These are phyloP conservation scores for Rhamnusium bicolor DNA, from an alignment of 2,888 invertebrate genomes.

Conservation along the genomic window DNA sequence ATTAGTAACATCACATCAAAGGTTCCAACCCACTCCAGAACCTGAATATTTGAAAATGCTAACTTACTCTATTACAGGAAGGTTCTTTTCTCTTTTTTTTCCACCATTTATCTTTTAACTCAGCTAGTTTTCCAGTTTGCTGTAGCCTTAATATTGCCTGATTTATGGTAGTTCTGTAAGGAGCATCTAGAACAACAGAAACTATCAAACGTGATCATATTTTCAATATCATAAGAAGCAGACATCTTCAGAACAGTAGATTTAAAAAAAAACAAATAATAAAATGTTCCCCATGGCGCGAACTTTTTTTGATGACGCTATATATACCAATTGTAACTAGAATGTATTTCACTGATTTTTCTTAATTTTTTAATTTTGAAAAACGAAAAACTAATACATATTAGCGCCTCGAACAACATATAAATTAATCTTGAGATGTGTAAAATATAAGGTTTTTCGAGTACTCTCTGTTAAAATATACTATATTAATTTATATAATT, in stretches of 20 bases:
- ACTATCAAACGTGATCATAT: neutral
- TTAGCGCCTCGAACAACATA: neutral
- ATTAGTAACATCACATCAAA: too few species aligned
- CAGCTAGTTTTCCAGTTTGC: constrained; percentile 86
- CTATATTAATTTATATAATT: neutral
- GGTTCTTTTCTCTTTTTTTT: constrained; percentile 74
- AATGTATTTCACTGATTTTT: too few species aligned
- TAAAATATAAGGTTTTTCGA: neutral
- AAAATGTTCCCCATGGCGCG: too few species aligned
- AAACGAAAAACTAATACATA: too few species aligned
- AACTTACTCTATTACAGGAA: constrained; percentile 56
- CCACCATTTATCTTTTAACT: constrained; percentile 95
- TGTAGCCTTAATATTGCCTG: constrained; percentile 91
- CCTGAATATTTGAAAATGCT: neutral
- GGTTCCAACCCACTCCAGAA: too few species aligned
- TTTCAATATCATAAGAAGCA: too few species aligned
- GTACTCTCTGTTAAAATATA: neutral
- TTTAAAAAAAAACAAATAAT: too few species aligned
- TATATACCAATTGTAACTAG: too few species aligned
- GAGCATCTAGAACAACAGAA: constrained; percentile 76
- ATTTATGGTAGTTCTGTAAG: constrained; percentile 85
- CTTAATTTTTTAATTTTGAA: too few species aligned
- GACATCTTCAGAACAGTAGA: too few species aligned
- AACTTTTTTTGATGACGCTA: too few species aligned
- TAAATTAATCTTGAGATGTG: neutral